phyloP scores from a whole-genome alignment of 2,888 invertebrate genomes.

The Lamellibrachia satsuma region DNA sequence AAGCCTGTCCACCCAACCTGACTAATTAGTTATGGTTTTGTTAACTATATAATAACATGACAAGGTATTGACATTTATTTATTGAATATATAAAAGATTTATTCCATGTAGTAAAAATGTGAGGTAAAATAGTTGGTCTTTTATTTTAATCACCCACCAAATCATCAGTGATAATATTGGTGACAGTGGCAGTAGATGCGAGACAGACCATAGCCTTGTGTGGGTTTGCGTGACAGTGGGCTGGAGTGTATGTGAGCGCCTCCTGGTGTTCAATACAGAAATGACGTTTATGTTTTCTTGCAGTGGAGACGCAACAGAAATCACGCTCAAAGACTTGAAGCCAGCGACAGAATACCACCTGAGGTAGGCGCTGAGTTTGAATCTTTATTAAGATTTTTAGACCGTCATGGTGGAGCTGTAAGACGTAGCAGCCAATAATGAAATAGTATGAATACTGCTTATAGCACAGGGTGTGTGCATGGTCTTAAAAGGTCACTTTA shows the following conservation, averaged over 20 bases:
- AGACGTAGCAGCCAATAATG: too few relatives aligned
- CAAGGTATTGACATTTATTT: too few relatives aligned
- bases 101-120: too few relatives aligned
- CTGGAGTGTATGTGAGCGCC: not conserved
- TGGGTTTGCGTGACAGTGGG: not conserved
- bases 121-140: too few relatives aligned
- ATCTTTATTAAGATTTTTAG: not conserved
- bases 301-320: constrained; percentile 65
- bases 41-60: too few relatives aligned
- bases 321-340: constrained; percentile 80
- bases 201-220: not conserved
- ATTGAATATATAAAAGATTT: too few relatives aligned
- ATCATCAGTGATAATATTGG: not conserved
- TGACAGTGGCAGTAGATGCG: not conserved
- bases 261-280: not conserved
- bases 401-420: too few relatives aligned
- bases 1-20: too few relatives aligned
- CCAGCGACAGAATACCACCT: constrained; percentile 89
- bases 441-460: too few relatives aligned
- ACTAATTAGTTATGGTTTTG: too few relatives aligned
- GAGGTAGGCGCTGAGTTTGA: constrained; percentile 66
- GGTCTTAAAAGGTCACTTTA: too few relatives aligned
- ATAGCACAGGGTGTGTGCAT: too few relatives aligned
- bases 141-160: not conserved
- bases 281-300: constrained; percentile 33